A percentile compares a stretch with the other conserved stretches of the same genome.
phyloP scores from a whole-genome alignment of 1,140 invertebrate species.

The Periplaneta americana region DNA sequence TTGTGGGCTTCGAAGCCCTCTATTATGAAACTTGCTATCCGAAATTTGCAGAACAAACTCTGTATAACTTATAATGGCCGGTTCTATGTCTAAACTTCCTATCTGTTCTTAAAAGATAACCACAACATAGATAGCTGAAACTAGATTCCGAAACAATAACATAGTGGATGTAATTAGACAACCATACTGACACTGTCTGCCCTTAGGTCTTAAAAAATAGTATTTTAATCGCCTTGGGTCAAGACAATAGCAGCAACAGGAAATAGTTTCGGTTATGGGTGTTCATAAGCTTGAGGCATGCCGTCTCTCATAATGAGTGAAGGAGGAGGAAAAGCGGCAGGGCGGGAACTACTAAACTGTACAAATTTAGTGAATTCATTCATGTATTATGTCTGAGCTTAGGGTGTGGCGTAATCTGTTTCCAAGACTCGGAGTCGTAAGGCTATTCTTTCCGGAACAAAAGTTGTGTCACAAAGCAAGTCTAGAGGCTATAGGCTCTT shows the following conservation, averaged over 20 bases:
- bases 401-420: no score
- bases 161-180: neutral
- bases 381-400: neutral
- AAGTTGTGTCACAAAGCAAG: neutral
- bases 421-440: neutral
- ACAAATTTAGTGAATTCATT: neutral
- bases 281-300: no score
- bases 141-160: neutral
- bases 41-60: neutral
- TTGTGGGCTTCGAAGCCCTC: neutral
- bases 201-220: neutral
- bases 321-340: neutral
- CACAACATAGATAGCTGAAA: neutral
- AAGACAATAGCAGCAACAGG: neutral
- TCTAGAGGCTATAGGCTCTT: neutral
- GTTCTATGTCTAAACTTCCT: no score
- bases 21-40: neutral
- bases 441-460: neutral
- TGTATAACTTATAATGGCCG: neutral
- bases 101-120: neutral
- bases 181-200: neutral
- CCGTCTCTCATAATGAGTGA: neutral
- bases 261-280: neutral
- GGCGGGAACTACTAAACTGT: neutral
- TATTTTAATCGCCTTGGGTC: neutral